Evolutionary conservation across 2,113 vertebrate genomes (phyloP), one percentile per base, ranked within the genome.

Genomic region (Syrmaticus mikado): DNA sequence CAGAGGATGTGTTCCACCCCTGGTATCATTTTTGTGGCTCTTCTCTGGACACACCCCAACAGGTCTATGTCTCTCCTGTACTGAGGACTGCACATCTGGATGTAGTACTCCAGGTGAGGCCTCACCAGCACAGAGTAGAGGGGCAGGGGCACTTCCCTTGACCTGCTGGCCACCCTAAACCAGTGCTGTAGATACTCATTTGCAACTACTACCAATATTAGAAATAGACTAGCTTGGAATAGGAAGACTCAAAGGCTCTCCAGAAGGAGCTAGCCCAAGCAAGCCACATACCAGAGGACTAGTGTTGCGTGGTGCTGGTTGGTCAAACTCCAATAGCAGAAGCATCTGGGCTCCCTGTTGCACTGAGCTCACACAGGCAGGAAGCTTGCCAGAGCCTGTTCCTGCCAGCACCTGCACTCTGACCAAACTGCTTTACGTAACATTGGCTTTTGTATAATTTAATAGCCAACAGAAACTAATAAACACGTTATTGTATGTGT

Each of bases 371-470:
- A 34, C 60, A n/a, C 17, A 58, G 14, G 30, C 19, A 72, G 12
- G 30, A 57, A 75, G 14, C 14, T 46, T 77, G 58, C 25, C 55
- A 91, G 50, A 83, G 25, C 13, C 45, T 76, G 24, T 7, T 27
- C 13, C 15, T 86, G 53, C 25, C 55, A 84, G 32, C 2, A 0
- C 5, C 25, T 3, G 1, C 2, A 0, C 22, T 74, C 50, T 91
- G 36, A 53, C 25, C 57, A 79, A 82, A 75, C 13, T 38, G 40
- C 60, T 21, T 79, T 75, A 30, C 13, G 20, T 8, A 36, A 25
- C 2, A 1, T 34, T 60, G 46, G 11, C 18, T 79, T 87, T 36
- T 45, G 21, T 24, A 28, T 45, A 75, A 40, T 30, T 6, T 50
- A 68, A 79, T 14, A 85, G 22, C 15, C 52, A 90, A 27, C 14